Conservation (phyloP, 2,888 invertebrate genomes). For the Sympetrum striolatum region DNA sequence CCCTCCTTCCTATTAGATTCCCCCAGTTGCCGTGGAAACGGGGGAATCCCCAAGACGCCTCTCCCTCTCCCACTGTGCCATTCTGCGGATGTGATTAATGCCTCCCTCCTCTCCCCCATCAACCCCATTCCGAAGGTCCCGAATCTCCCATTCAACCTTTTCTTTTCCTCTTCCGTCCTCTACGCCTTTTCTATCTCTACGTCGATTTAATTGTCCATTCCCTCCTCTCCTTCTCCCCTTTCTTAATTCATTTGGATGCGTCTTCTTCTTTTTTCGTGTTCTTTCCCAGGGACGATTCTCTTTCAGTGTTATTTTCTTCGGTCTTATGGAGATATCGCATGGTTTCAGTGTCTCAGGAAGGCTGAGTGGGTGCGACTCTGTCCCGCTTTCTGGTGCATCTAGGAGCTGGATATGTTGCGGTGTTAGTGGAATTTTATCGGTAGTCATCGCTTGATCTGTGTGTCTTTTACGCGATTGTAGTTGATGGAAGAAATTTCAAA, state of each 20-base stretch:
- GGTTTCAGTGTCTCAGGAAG: too few relatives aligned
- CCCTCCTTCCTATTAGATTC: slow-evolving; percentile 53
- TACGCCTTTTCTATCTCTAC: not conserved
- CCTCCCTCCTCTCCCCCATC: not conserved
- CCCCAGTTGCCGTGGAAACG: slow-evolving; percentile 54
- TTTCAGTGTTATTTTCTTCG: not conserved
- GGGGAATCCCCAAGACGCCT: slow-evolving; percentile 53
- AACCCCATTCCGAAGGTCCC: not conserved
- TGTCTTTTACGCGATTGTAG: too few relatives aligned
- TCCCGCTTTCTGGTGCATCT: too few relatives aligned
- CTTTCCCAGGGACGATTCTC: not conserved
- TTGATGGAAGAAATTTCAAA: too few relatives aligned
- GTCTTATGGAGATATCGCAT: not conserved
- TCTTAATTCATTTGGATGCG: not conserved
- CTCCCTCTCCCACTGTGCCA: slow-evolving; percentile 46
- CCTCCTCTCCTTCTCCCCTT: not conserved
- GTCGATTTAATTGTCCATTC: not conserved
- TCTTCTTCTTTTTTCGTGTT: not conserved
- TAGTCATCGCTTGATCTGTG: too few relatives aligned
- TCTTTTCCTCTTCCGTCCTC: not conserved
- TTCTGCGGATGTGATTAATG: slow-evolving; percentile 43
- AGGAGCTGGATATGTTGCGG: too few relatives aligned
- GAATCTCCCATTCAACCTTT: not conserved
- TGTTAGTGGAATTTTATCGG: too few relatives aligned
- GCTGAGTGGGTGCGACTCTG: too few relatives aligned